A percentile compares a stretch with the other conserved stretches of the same genome.
Conservation (phyloP, 2,797 vertebrate genomes). For the Agapornis canus region DNA sequence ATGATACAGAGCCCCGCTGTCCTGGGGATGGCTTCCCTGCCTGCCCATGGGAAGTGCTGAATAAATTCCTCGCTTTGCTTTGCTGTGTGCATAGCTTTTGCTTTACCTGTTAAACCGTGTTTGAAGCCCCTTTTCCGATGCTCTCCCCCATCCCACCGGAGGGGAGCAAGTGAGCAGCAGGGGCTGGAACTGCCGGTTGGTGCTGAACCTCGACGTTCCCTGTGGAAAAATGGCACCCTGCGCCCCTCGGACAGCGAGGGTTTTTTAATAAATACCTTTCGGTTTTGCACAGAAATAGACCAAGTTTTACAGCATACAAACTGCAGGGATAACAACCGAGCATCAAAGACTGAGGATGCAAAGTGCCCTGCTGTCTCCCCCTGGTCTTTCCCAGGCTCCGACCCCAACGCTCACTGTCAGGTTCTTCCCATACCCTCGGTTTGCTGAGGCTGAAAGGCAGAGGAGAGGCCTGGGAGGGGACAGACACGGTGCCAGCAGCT, state of each 20-base stretch:
- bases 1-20: background rate
- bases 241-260: constrained; percentile 24
- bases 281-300: constrained; percentile 72
- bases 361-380: background rate
- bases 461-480: background rate
- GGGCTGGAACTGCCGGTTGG: background rate
- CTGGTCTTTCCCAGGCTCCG: background rate
- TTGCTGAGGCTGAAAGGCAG: background rate
- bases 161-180: background rate
- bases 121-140: background rate
- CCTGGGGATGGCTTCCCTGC: background rate
- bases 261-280: constrained; percentile 67
- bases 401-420: accelerated
- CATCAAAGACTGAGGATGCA: constrained; percentile 33
- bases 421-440: background rate
- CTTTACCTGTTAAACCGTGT: background rate
- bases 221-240: background rate
- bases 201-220: background rate
- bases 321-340: constrained; percentile 42
- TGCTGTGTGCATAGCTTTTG: background rate
- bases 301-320: constrained; percentile 71
- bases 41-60: background rate
- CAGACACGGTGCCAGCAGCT: background rate
- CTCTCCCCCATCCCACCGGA: background rate
- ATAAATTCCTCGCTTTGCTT: background rate